These are phyloP conservation scores for Astur gentilis DNA, from an alignment of 2,113 vertebrate genomes.

Conservation along the genomic window DNA sequence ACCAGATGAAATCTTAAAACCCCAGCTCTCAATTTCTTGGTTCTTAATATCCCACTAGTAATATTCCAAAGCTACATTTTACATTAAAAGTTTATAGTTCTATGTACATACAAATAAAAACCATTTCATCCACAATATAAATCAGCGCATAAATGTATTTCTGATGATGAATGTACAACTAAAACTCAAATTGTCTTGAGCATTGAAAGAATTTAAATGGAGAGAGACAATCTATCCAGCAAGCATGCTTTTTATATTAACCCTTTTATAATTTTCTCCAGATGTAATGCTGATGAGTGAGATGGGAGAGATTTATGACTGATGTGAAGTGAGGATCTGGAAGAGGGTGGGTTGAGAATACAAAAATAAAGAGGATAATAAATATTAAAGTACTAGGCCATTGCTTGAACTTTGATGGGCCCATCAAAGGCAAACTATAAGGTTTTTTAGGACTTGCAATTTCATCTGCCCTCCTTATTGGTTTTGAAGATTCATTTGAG, in stretches of 20 bases:
- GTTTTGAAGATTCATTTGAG: conserved; percentile 23
- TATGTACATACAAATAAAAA: conserved; percentile 30
- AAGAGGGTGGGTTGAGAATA: conserved; percentile 4
- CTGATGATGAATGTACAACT: not conserved
- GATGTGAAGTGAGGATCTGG: conserved; percentile 20
- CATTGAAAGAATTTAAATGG: not conserved
- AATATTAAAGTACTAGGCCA: not conserved
- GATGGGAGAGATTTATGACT: conserved; percentile 37
- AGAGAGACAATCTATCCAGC: not conserved
- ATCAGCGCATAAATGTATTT: not conserved
- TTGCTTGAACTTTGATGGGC: not conserved
- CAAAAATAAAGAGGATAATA: conserved; percentile 45
- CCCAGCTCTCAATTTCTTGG: not conserved
- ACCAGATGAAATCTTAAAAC: conserved; percentile 21
- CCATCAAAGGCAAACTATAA: conserved; percentile 11
- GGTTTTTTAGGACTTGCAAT: conserved; percentile 16
- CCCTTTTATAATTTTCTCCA: conserved; percentile 44
- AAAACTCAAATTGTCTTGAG: conserved; percentile 3
- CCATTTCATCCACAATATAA: not conserved
- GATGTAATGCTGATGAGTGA: conserved; percentile 21
- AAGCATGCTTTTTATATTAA: conserved; percentile 32
- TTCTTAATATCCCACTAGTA: not conserved
- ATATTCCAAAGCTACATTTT: not conserved
- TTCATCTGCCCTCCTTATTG: not conserved
- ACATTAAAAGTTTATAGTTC: not conserved